Evolutionary conservation across 2,888 invertebrate genomes (phyloP).

Genomic region (Dicycla oo): DNA sequence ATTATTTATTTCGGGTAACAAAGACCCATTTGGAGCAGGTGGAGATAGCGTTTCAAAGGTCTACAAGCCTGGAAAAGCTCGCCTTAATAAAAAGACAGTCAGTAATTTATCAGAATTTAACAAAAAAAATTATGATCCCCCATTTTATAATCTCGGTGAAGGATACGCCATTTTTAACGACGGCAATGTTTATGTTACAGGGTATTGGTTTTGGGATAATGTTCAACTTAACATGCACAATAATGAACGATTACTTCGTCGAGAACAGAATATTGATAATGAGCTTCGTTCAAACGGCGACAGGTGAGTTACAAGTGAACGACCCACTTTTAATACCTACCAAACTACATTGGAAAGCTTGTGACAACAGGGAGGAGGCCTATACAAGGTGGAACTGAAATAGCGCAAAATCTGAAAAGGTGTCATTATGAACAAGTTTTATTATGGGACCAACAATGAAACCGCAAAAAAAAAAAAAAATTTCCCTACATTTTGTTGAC

Average conservation of each 20-base stretch:
- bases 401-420: not conserved
- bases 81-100: not conserved
- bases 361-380: not conserved
- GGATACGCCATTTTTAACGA: not conserved
- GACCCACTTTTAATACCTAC: not conserved
- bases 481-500: not conserved
- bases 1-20: too few relatives aligned
- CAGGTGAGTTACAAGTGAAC: conserved; percentile 30
- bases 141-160: not conserved
- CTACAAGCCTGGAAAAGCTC: too few relatives aligned
- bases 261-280: conserved; percentile 37
- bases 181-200: conserved; percentile 12
- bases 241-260: conserved; percentile 45
- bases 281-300: conserved; percentile 52
- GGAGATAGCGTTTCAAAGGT: too few relatives aligned
- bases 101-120: not conserved
- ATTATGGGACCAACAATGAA: not conserved
- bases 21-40: too few relatives aligned
- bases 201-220: conserved; percentile 45
- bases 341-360: not conserved
- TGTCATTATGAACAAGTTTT: not conserved
- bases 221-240: conserved; percentile 36
- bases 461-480: not conserved
- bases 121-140: not conserved
- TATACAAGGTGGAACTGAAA: not conserved